Conservation (phyloP, 2,888 invertebrate genomes). For the Suillia variegata region DNA sequence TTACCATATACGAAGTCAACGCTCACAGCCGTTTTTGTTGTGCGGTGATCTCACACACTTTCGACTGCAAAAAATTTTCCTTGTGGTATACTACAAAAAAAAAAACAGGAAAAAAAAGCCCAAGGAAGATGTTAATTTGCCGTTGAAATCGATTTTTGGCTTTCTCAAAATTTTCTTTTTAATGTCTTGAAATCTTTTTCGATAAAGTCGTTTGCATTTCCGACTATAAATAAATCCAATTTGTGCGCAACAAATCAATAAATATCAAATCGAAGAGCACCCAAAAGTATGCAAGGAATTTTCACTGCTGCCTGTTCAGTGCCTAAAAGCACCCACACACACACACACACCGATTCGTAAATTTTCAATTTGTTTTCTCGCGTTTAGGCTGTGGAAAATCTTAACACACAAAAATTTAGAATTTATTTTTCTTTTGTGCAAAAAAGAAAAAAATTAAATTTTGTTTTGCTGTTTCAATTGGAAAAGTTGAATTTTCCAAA, state of each 20-base stretch:
- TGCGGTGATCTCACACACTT: constrained; percentile 21
- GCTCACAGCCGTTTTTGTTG: neutral
- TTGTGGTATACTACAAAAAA: constrained; percentile 5
- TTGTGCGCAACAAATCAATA: constrained; percentile 40
- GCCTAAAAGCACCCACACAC: constrained; percentile 19
- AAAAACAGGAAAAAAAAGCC: neutral
- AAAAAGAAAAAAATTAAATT: constrained; percentile 14
- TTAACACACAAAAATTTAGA: neutral
- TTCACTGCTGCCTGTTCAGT: constrained; percentile 9
- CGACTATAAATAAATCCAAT: neutral
- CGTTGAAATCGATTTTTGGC: constrained; percentile 9
- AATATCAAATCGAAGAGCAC: constrained; percentile 43
- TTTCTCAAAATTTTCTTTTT: neutral
- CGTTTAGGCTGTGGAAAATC: neutral
- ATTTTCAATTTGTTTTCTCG: constrained; percentile 24
- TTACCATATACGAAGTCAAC: neutral
- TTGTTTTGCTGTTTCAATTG: constrained; percentile 25
- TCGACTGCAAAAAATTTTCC: constrained; percentile 4
- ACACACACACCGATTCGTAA: constrained; percentile 24
- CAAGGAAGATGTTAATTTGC: neutral
- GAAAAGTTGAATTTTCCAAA: constrained; percentile 2
- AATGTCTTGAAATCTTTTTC: too few relatives aligned
- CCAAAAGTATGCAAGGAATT: constrained; percentile 46
- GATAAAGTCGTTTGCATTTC: neutral
- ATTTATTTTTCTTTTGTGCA: neutral